Evolutionary conservation across 2,797 vertebrate species (phyloP).

Genomic region (Micromesistius poutassou): DNA sequence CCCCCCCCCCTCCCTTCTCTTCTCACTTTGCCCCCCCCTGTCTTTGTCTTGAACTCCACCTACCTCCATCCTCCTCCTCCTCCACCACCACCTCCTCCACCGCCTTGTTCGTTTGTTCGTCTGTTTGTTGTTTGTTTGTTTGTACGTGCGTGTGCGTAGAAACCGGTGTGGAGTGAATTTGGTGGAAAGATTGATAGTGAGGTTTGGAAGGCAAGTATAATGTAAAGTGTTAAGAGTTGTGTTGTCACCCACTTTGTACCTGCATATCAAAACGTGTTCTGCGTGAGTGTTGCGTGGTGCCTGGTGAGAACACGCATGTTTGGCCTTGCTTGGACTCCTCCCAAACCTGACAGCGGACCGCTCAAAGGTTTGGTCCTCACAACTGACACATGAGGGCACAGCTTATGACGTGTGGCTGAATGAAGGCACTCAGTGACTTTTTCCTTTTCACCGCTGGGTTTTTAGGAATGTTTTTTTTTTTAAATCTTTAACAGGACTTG

Average conservation of each 20-base stretch:
- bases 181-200: conserved; percentile 99
- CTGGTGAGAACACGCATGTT: conserved; percentile 61
- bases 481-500: not conserved
- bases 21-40: conserved; percentile 36
- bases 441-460: conserved; percentile 9
- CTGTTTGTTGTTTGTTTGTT: conserved; percentile 22
- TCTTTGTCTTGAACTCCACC: conserved; percentile 42
- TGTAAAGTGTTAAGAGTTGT: conserved; percentile 36
- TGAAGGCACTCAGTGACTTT: conserved; percentile 25
- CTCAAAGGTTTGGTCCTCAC: conserved; percentile 25
- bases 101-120: conserved; percentile 19
- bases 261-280: conserved; percentile 33
- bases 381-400: conserved; percentile 12
- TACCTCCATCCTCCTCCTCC: conserved; percentile 4
- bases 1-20: conserved; percentile 62
- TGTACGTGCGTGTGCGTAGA: conserved; percentile 73
- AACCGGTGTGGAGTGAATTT: conserved; percentile 98
- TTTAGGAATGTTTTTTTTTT: conserved; percentile 27
- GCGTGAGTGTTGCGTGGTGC: conserved; percentile 31
- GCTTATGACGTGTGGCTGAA: conserved; percentile 42
- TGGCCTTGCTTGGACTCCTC: conserved; percentile 54
- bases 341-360: conserved; percentile 33
- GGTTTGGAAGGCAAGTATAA: conserved; percentile 83
- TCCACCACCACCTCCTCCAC: not conserved
- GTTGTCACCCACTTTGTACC: conserved; percentile 28